Evolutionary conservation across 2,888 invertebrate species (phyloP), one percentile per base, ranked within the genome.

Genomic region (Caenorhabditis sulstoni): DNA sequence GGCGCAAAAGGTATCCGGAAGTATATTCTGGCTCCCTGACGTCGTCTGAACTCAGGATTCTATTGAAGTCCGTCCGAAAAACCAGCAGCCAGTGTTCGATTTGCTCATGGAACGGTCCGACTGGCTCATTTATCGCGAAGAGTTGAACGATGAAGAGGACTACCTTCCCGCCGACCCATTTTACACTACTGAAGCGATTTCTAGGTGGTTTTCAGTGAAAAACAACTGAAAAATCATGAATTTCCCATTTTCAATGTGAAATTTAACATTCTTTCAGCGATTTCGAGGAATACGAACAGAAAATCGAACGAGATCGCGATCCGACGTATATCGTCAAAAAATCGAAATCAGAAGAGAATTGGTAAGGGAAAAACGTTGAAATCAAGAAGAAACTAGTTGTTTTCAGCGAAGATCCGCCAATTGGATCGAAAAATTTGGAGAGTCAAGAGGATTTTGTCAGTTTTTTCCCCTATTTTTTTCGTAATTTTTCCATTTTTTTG

Each of bases 71-170:
- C n/a, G 23, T 23, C 37, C 49, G 8, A 16, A 62, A 47, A 29
- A 29, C 29, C 29, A 29, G 3, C 16, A 61, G 20, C 75, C 55
- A 50, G 41, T 70, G 2, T 58, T 39, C 45, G 64, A 76, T 58
- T 12, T 70, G 12, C n/a, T 76, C 14, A 22, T 58, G 3, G 58
- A 70, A 39, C 45, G 76, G 9, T 64, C 64, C 1, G 76, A 76
- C 58, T 65, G 76, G 76, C 39, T 76, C 14, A 35, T 76, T 14
- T 70, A 39, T 37, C 23, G 37, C 18, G 64, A 76, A 52, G 68
- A 76, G 2, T 44, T 76, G 11, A 64, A 76, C 22, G 76, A 76
- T 37, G 64, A 57, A 7, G 47, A 16, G 9, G 64, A 76, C 44
- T 64, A 68, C 45, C 16, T 22, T 3, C 68, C 68, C 35, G 20